These are phyloP conservation scores for Himalopsyche japonica DNA, from an alignment of 2,888 invertebrate genomes.

Conservation along the genomic window DNA sequence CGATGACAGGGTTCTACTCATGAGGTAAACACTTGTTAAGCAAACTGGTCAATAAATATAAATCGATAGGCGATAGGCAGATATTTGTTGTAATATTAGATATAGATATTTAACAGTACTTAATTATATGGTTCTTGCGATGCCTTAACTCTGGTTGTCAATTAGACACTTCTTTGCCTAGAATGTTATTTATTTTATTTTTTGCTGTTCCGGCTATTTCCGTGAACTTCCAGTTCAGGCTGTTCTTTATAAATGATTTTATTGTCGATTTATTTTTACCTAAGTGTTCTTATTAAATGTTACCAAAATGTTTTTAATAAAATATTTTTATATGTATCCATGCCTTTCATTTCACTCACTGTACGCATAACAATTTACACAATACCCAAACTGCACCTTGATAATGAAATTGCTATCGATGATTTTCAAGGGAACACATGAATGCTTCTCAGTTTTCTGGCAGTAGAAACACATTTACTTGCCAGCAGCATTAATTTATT, in stretches of 20 bases:
- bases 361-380: not conserved
- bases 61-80: conserved; percentile 52
- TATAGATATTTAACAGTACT: conserved; percentile 63
- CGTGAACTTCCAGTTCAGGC: conserved; percentile 64
- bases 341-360: conserved; percentile 6
- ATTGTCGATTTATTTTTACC: conserved; percentile 64
- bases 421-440: not conserved
- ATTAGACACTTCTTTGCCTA: conserved; percentile 63
- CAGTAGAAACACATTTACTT: not conserved
- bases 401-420: not conserved
- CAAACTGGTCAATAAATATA: conserved; percentile 40
- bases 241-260: conserved; percentile 64
- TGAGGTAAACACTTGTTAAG: conserved; percentile 36
- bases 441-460: not conserved
- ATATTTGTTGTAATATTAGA: conserved; percentile 58
- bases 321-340: conserved; percentile 63
- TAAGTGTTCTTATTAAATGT: conserved; percentile 67
- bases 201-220: conserved; percentile 62
- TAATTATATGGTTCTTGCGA: conserved; percentile 63
- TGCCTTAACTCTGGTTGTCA: conserved; percentile 66
- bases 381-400: not conserved
- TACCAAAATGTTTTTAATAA: conserved; percentile 67
- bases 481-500: not conserved
- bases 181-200: conserved; percentile 55
- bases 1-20: conserved; percentile 36